Conservation (phyloP, 2,113 vertebrate genomes). For the Nothobranchius furzeri region DNA sequence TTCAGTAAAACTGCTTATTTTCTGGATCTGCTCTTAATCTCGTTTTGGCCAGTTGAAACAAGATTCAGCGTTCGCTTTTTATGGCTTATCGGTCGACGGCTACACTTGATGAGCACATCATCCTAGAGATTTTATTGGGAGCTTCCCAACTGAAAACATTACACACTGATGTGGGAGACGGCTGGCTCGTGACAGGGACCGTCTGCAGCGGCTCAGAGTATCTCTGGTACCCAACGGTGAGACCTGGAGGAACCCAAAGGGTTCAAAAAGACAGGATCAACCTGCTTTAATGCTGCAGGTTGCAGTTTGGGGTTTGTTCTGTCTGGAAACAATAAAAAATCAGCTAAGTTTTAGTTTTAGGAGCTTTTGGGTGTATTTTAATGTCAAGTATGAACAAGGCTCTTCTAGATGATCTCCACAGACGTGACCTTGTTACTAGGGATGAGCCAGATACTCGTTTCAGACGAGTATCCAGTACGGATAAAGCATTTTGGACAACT, state of each 20-base stretch:
- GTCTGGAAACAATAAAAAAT: too few species aligned
- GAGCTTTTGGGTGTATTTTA: constrained; percentile 40
- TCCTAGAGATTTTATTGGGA: neutral
- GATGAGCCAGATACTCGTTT: too few species aligned
- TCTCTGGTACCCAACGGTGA: neutral
- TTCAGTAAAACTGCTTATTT: too few species aligned
- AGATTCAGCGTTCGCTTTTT: too few species aligned
- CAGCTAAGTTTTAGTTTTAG: too few species aligned
- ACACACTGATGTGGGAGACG: neutral
- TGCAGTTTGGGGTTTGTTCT: too few species aligned
- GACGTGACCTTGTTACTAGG: neutral
- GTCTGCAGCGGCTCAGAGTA: neutral
- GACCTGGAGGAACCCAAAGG: neutral
- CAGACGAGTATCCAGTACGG: too few species aligned
- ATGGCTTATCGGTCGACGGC: too few species aligned
- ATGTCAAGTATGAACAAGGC: constrained; percentile 19
- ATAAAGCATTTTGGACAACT: too few species aligned
- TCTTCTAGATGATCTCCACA: neutral
- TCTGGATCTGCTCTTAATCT: too few species aligned
- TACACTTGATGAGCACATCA: neutral
- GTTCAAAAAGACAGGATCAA: neutral
- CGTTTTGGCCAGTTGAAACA: too few species aligned
- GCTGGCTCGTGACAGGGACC: neutral
- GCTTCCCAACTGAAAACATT: neutral
- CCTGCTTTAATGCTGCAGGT: too few species aligned